Base-by-base conservation (phyloP, 2,888 invertebrate species). In the Blera fallax region DNA sequence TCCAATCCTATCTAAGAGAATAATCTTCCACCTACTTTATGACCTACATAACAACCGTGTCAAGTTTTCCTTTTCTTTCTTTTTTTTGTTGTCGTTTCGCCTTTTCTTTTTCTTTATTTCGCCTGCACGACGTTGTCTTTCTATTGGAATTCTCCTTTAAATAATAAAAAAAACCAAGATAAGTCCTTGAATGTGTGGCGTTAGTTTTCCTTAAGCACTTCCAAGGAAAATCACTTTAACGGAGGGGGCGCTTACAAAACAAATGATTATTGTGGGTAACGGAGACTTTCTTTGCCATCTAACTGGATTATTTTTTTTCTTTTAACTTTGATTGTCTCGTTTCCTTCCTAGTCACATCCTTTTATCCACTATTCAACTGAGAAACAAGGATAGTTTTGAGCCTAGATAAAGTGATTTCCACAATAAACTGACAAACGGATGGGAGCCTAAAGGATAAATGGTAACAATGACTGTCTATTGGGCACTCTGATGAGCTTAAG, bases 21-120 rank as follows among this genome's bases (percentile, higher is more conserved):
- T 67, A 76, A 65, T 67, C 65, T 72, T 73, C 56, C 64, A 84
- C 83, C 74, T 79, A 79, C 83, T 73, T 83, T 69, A 79, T 84
- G 83, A 84, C 83, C 83, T 79, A 79, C 73, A 79, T 84, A 79
- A 79, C 78, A 83, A 73, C 79, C 79, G 56, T 84, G 83, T 84
- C 83, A 84, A 84, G 83, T 79, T 73, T 79, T 64, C 29, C 40
- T 24, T 48, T 54, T n/a, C 2, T 48, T 72, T 24, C 40, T 54
- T n/a, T 1, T 48, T 72, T 56, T 67, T 56, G 21, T 65, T 60
- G 29, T 18, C 11, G 14, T 45, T 70, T 43, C 56, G n/a, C 37
- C 14, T 7, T 58, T 34, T 21, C 37, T 34, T 34, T 54, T 29
- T 29, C 27, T 21, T 1, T 29, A 11, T 29, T 32, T 6, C 14